These are phyloP conservation scores for Albula glossodonta DNA, from an alignment of 2,113 vertebrate species.

Conservation along the genomic window DNA sequence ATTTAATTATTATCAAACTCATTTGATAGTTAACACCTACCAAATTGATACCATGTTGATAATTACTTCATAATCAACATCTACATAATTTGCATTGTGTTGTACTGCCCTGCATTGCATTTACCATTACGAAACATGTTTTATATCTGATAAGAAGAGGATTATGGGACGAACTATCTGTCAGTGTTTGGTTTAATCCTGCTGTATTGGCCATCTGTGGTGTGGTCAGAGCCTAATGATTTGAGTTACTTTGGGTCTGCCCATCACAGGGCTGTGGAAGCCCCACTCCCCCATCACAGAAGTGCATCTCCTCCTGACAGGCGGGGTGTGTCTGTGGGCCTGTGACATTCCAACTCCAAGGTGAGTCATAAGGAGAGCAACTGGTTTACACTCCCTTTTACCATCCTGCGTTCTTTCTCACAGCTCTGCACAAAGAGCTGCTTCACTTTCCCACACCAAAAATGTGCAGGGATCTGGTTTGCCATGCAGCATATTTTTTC, in stretches of 20 bases:
- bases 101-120: not conserved
- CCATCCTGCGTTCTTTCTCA: not conserved
- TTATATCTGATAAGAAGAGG: not conserved
- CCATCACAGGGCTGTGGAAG: no score
- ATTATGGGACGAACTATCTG: not conserved
- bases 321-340: conserved; percentile 66
- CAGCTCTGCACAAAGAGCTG: not conserved
- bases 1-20: not conserved
- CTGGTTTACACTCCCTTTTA: not conserved
- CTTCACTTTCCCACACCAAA: not conserved
- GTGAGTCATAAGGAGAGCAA: conserved; percentile 55
- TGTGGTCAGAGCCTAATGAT: no score
- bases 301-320: not conserved
- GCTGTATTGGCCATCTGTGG: no score
- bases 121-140: not conserved
- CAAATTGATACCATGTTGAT: no score
- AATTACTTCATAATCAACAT: not conserved
- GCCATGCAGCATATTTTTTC: no score
- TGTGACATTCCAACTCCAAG: conserved; percentile 56
- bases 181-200: no score
- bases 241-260: not conserved
- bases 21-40: no score
- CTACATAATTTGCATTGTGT: not conserved
- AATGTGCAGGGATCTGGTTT: not conserved
- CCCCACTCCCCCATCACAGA: not conserved